Evolutionary conservation across 2,113 vertebrate genomes (phyloP).

Genomic region (Elanoides forficatus): DNA sequence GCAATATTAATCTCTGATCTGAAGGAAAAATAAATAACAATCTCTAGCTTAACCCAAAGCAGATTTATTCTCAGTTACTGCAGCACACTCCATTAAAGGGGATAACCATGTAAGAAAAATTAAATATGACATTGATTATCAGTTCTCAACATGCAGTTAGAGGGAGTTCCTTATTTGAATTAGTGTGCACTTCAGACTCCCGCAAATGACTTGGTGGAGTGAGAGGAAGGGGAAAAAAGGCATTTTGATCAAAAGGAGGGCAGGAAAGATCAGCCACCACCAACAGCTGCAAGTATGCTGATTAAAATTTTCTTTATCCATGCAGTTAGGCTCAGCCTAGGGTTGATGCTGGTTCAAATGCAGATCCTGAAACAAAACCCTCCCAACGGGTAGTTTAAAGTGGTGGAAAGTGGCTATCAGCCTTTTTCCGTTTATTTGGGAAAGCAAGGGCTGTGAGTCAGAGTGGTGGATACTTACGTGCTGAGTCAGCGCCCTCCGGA

Average conservation of each 20-base stretch:
- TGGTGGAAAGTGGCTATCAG: neutral
- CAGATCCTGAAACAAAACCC: neutral
- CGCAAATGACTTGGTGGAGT: neutral
- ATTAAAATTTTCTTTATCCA: neutral
- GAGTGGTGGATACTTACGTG: neutral
- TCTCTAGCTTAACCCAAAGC: constrained; percentile 43
- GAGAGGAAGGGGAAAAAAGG: neutral
- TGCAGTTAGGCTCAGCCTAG: neutral
- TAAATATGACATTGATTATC: constrained; percentile 30
- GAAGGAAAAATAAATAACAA: constrained; percentile 65
- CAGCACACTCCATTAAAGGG: constrained; percentile 20
- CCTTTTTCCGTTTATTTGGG: neutral
- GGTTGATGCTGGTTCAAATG: neutral
- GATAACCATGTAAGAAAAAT: constrained; percentile 1
- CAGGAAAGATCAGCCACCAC: neutral
- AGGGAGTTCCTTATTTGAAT: neutral
- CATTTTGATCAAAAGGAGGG: neutral
- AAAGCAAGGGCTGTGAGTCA: neutral
- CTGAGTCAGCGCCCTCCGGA: constrained; percentile 34
- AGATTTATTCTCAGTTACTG: constrained; percentile 34
- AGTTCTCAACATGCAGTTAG: neutral
- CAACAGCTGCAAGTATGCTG: neutral
- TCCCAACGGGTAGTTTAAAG: neutral
- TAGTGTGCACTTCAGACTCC: neutral
- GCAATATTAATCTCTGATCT: constrained; percentile 52